Conservation (phyloP, 2,797 vertebrate genomes). For the Danio kyathit region DNA sequence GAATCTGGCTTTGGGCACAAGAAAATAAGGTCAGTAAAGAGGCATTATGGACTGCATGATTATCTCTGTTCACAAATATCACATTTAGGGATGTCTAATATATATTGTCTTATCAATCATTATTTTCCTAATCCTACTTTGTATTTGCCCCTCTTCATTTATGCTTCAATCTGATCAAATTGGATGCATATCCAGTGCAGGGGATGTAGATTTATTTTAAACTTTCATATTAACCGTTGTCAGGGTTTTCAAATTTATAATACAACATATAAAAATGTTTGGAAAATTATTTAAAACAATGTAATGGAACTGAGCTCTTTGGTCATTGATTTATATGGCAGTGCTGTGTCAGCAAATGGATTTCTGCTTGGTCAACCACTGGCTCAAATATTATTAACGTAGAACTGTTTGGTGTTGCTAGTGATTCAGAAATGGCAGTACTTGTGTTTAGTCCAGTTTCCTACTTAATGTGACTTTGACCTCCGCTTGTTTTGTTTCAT, state of each 20-base stretch:
- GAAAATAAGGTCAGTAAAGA: conserved; percentile 90
- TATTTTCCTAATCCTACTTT: no score
- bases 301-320: neutral
- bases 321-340: neutral
- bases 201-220: no score
- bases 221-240: no score
- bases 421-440: neutral
- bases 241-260: no score
- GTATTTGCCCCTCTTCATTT: no score
- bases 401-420: neutral
- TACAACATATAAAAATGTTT: no score
- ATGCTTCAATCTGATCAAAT: no score
- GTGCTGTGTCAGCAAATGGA: neutral
- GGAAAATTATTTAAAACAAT: no score
- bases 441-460: neutral
- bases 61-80: neutral
- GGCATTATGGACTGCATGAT: neutral
- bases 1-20: conserved; percentile 97
- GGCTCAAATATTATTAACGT: neutral
- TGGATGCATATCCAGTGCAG: no score
- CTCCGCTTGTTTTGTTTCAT: conserved; percentile 46
- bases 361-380: neutral
- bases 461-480: neutral
- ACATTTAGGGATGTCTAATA: neutral
- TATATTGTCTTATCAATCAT: neutral